Percentiles rank a stretch among this genome's conserved stretches.
These are phyloP conservation scores for Galleria mellonella DNA, from an alignment of 1,140 invertebrate genomes.

Conservation along the genomic window DNA sequence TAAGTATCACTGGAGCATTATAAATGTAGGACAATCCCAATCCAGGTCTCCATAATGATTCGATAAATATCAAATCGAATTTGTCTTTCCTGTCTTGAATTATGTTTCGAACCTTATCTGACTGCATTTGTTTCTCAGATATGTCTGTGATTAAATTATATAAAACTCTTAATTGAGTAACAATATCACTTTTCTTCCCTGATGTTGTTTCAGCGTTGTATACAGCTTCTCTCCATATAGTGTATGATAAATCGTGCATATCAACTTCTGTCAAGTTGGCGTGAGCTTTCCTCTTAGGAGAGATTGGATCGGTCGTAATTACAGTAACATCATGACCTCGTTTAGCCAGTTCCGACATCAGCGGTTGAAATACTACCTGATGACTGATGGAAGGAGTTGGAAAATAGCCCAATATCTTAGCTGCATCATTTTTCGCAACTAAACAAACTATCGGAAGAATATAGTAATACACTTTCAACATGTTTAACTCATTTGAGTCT, in stretches of 20 bases:
- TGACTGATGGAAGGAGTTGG: slow-evolving; percentile 62
- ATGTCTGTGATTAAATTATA: not conserved
- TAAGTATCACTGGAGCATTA: slow-evolving; percentile 30
- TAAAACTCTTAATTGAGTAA: not conserved
- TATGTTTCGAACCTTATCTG: slow-evolving; percentile 20
- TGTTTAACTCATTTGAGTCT: too few species aligned
- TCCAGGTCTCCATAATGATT: slow-evolving; percentile 13
- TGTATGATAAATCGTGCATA: slow-evolving; percentile 22
- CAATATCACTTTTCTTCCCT: slow-evolving; percentile 2
- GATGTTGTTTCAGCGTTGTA: too few species aligned
- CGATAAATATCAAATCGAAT: slow-evolving; percentile 36
- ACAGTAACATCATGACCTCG: too few species aligned
- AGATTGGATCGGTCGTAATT: slow-evolving; percentile 38
- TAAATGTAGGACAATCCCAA: slow-evolving; percentile 22
- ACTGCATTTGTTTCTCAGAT: slow-evolving; percentile 17
- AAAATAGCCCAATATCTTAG: slow-evolving; percentile 68
- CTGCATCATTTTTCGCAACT: slow-evolving; percentile 6
- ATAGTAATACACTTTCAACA: too few species aligned
- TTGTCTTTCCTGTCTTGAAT: slow-evolving; percentile 13
- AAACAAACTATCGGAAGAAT: too few species aligned
- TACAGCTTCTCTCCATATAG: slow-evolving; percentile 9
- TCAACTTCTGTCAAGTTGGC: slow-evolving; percentile 29
- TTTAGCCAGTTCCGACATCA: slow-evolving; percentile 52
- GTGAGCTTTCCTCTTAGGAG: slow-evolving; percentile 16
- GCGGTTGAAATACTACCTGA: slow-evolving; percentile 45